phyloP scores from a whole-genome alignment of 2,113 vertebrate genomes.

The Halichoerus grypus region DNA sequence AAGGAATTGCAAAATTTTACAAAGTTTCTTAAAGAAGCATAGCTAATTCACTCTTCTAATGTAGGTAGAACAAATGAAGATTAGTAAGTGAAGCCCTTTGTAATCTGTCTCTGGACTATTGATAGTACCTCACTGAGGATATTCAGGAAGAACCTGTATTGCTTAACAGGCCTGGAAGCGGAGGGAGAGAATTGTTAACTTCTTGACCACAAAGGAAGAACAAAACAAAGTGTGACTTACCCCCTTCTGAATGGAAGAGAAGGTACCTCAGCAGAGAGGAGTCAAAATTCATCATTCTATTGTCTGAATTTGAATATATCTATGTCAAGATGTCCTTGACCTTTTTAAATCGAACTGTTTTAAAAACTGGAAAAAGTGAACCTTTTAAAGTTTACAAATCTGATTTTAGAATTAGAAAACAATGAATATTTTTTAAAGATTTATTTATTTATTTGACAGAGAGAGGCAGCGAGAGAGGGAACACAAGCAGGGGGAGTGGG shows the following conservation, averaged over 20 bases:
- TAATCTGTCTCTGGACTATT: neutral
- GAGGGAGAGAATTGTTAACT: neutral
- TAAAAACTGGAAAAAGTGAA: neutral
- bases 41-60: neutral
- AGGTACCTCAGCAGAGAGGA: neutral
- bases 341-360: neutral
- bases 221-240: neutral
- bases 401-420: conserved; percentile 31
- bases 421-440: neutral
- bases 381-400: neutral
- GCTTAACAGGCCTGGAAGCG: neutral
- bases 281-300: neutral
- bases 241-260: neutral
- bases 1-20: neutral
- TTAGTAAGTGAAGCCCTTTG: neutral
- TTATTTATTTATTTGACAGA: no score
- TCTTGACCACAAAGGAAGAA: neutral
- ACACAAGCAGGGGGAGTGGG: no score
- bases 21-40: neutral
- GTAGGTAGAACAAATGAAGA: neutral
- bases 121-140: neutral
- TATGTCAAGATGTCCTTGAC: neutral
- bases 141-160: neutral
- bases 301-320: neutral
- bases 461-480: no score